Base-by-base conservation (phyloP, 2,113 vertebrate genomes). In the Alosa alosa region DNA sequence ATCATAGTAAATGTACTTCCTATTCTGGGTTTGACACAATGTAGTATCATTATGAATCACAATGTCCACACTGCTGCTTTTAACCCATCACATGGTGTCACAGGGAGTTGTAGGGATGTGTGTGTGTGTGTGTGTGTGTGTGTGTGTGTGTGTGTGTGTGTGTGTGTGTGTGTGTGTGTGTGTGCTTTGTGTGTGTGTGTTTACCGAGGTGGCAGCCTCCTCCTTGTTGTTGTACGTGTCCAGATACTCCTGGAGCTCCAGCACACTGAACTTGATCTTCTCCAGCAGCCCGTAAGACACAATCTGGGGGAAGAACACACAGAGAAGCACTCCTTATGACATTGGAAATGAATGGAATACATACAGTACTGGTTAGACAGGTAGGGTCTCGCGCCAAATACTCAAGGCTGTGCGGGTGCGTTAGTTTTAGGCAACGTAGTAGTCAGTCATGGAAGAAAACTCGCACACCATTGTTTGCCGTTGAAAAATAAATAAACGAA, bases 171-270 rank as follows among this genome's bases (percentile, higher is more conserved):
- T 31, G 25, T 72, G 64, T 2, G 36, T 39, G 72, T 75, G 72
- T 75, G 64, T 31, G 64, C 11, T 31, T 5, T 36, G 22, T 36
- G 41, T 3, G 83, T 25, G 39, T 15, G 50, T 68, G 31, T 8
- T 83, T 95, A 99, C 98, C 82, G 96, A 97, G 87, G 98, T 94
- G 0, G 97, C 97, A 13, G 98, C 96, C 90, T 99, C 98, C 90
- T 99, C 98, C 86, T 94, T 96, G 89, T 95, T 97, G 94, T 97
- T 99, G 92, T 99, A 99, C 0, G 98, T 99, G 88, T 99, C 98
- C 93, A 99, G 90, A 91, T 99, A 99, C 93, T 99, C 98, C 91
- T 99, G 98, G 49, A 99, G 95, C 92, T 99, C 98, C 89, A 99
- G 89, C 6, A 98, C 98, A 90, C 98, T 98, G 94, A 99, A 99